Conservation (phyloP, 2,888 invertebrate species). For the Pollenia griseotomentosa region DNA sequence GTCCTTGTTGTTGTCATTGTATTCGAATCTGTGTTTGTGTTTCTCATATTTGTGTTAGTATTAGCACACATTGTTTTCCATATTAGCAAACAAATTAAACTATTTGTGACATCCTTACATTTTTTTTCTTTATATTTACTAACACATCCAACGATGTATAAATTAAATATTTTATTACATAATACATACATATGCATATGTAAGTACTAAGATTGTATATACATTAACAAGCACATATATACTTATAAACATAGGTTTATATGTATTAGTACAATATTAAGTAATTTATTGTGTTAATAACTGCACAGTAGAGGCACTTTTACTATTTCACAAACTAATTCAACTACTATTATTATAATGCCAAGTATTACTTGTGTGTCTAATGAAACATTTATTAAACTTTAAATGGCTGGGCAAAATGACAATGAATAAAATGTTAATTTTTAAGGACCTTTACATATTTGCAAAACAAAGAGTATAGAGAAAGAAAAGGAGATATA, state of each 20-base stretch:
- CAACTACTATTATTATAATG: slow-evolving; percentile 24
- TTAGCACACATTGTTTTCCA: slow-evolving; percentile 63
- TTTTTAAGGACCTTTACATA: neutral
- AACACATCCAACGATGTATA: neutral
- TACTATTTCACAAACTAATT: slow-evolving; percentile 46
- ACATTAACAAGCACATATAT: slow-evolving; percentile 62
- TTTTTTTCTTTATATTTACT: slow-evolving; percentile 27
- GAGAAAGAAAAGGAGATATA: too few relatives aligned
- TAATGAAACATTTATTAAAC: slow-evolving; percentile 52
- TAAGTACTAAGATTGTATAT: slow-evolving; percentile 67
- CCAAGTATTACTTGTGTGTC: neutral
- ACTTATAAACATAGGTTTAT: neutral
- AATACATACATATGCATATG: slow-evolving; percentile 67
- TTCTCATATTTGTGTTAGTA: slow-evolving; percentile 27
- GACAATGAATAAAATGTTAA: neutral
- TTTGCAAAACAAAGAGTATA: neutral
- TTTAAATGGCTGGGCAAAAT: neutral
- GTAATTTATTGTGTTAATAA: slow-evolving; percentile 70
- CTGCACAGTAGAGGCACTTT: slow-evolving; percentile 46
- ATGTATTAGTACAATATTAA: slow-evolving; percentile 55
- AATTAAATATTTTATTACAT: slow-evolving; percentile 5
- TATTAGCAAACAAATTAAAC: slow-evolving; percentile 73
- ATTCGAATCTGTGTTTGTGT: neutral
- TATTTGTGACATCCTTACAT: slow-evolving; percentile 65
- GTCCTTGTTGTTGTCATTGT: neutral